Evolutionary conservation across 2,888 invertebrate species (phyloP).

Genomic region (Drosophila meridionalis): DNA sequence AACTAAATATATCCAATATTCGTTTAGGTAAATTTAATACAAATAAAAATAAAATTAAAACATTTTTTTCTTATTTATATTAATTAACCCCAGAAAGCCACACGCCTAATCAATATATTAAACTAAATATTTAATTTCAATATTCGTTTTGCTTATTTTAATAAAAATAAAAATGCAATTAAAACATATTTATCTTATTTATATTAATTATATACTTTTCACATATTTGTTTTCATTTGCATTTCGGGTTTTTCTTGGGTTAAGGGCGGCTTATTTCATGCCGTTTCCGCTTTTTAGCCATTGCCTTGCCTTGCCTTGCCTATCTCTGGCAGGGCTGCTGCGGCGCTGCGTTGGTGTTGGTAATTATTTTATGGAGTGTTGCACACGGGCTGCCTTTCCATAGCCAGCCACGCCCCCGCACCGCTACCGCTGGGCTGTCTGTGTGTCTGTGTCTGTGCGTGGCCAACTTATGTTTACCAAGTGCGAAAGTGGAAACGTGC

Average conservation of each 20-base stretch:
- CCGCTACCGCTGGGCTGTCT: slow-evolving; percentile 18
- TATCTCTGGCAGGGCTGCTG: slow-evolving; percentile 17
- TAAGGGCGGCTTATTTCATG: slow-evolving; percentile 19
- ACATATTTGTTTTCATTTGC: not conserved
- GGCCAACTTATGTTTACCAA: slow-evolving; percentile 79
- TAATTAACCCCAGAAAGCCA: too few species aligned
- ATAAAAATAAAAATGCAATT: not conserved
- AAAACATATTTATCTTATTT: not conserved
- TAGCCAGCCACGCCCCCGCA: not conserved
- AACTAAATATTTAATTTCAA: not conserved
- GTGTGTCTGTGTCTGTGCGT: slow-evolving; percentile 58
- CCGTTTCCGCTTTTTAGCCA: slow-evolving; percentile 23
- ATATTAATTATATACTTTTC: not conserved
- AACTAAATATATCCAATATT: not conserved
- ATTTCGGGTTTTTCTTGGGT: slow-evolving; percentile 2
- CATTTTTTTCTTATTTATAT: not conserved
- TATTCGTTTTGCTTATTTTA: not conserved
- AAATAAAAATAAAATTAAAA: not conserved
- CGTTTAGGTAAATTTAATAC: not conserved
- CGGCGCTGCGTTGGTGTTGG: slow-evolving; percentile 61
- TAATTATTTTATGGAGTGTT: slow-evolving; percentile 76
- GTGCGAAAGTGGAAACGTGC: slow-evolving; percentile 80
- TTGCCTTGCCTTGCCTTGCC: slow-evolving; percentile 15
- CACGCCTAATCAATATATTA: too few species aligned
- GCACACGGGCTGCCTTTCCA: slow-evolving; percentile 40